phyloP scores from a whole-genome alignment of 2,113 vertebrate genomes.

The Pseudorasbora parva region DNA sequence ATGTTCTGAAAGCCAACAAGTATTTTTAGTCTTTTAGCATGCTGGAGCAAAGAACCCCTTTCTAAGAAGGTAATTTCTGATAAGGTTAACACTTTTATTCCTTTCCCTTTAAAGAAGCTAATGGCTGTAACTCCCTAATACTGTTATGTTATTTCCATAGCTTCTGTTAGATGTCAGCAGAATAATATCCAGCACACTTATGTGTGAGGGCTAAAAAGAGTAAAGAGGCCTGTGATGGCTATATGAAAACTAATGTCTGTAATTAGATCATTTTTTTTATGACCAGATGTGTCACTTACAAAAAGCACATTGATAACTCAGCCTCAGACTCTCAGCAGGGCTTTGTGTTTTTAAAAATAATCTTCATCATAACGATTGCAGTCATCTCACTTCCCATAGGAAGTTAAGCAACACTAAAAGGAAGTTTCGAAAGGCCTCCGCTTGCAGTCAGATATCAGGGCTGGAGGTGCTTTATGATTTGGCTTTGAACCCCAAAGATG shows the following conservation, averaged over 20 bases:
- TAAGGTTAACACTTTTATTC: not conserved
- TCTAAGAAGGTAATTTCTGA: not conserved
- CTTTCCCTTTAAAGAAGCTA: not conserved
- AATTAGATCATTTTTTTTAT: not conserved
- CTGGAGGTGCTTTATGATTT: constrained; percentile 55
- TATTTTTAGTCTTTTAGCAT: not conserved
- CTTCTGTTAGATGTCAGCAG: not conserved
- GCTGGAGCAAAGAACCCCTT: not conserved
- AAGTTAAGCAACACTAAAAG: constrained; percentile 38
- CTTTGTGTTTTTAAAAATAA: not conserved
- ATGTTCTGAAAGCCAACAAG: not conserved
- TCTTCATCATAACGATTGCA: not conserved
- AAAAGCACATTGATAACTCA: constrained; percentile 18
- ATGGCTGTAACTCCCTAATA: not conserved
- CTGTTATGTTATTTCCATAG: not conserved
- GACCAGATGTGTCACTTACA: not conserved
- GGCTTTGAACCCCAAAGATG: constrained; percentile 59
- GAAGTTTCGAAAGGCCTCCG: constrained; percentile 23
- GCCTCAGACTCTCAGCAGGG: not conserved
- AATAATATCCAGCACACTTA: not conserved
- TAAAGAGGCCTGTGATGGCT: not conserved
- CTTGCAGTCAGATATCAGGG: constrained; percentile 40
- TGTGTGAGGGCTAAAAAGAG: not conserved
- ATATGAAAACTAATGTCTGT: not conserved
- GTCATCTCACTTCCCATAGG: not conserved